Percentiles rank a stretch among this genome's conserved stretches.
phyloP scores from a whole-genome alignment of 2,888 invertebrate genomes.

The Drosophila anomelani region DNA sequence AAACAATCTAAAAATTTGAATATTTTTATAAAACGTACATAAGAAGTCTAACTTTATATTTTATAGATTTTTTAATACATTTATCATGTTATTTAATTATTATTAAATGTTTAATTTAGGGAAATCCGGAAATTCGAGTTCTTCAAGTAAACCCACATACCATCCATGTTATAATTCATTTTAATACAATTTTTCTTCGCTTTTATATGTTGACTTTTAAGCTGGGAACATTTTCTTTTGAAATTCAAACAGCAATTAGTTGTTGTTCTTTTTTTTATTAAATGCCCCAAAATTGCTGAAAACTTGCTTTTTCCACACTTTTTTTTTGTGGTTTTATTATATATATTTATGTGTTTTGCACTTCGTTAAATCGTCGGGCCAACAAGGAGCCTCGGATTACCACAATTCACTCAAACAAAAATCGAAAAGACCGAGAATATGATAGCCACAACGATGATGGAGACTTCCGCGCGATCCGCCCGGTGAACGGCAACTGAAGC shows the following conservation, averaged over 20 bases:
- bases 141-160: slow-evolving; percentile 49
- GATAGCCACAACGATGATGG: slow-evolving; percentile 38
- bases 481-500: slow-evolving; percentile 72
- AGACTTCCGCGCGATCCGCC: slow-evolving; percentile 53
- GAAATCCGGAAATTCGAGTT: neutral
- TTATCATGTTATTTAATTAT: neutral
- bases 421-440: slow-evolving; percentile 20
- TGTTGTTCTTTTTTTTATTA: neutral
- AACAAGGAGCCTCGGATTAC: slow-evolving; percentile 66
- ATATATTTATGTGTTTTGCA: slow-evolving; percentile 31
- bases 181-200: slow-evolving; percentile 8
- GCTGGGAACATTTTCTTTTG: slow-evolving; percentile 21
- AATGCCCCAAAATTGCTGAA: slow-evolving; percentile 1
- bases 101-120: neutral
- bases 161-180: slow-evolving; percentile 60
- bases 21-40: no score
- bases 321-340: neutral
- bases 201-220: slow-evolving; percentile 19
- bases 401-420: slow-evolving; percentile 52
- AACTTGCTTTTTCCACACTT: neutral
- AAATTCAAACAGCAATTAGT: neutral
- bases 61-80: neutral
- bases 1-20: no score
- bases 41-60: neutral
- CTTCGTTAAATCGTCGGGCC: slow-evolving; percentile 40